Percentiles rank a stretch among this genome's conserved stretches.
Evolutionary conservation across 2,113 vertebrate species (phyloP).

Genomic region (Gracilinanus agilis): DNA sequence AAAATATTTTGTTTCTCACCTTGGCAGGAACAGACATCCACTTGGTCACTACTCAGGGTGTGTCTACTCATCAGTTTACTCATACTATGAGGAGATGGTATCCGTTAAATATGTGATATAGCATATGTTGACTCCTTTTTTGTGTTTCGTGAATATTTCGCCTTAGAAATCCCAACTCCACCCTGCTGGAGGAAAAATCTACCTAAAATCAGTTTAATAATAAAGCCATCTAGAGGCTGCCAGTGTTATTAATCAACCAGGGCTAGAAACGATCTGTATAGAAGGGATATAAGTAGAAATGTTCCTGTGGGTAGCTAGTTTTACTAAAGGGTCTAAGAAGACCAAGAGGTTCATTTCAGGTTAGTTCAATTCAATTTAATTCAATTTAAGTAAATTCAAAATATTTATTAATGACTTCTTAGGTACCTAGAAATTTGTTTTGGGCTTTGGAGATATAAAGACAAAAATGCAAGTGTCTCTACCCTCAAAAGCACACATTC

Average conservation of each 20-base stretch:
- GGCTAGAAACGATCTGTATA: background rate
- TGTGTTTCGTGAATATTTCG: background rate
- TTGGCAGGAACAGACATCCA: constrained; percentile 47
- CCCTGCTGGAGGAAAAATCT: background rate
- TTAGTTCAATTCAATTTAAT: background rate
- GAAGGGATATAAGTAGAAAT: background rate
- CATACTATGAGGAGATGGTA: constrained; percentile 18
- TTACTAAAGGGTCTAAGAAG: background rate
- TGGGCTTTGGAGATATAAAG: background rate
- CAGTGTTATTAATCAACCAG: background rate
- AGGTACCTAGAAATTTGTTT: background rate
- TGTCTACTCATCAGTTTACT: constrained; percentile 10
- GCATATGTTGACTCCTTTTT: background rate
- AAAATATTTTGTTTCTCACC: constrained; percentile 52
- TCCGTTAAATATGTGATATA: background rate
- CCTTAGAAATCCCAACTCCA: background rate
- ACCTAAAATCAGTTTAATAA: background rate
- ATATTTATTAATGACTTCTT: background rate
- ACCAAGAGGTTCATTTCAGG: background rate
- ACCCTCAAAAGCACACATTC: background rate
- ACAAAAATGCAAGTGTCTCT: background rate
- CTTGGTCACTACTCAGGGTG: constrained; percentile 46
- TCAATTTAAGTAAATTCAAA: background rate
- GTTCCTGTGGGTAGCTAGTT: background rate
- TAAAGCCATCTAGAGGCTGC: background rate